A percentile compares a stretch with the other conserved stretches of the same genome.
phyloP scores from a whole-genome alignment of 2,113 vertebrate species.

The Trematomus loennbergii region DNA sequence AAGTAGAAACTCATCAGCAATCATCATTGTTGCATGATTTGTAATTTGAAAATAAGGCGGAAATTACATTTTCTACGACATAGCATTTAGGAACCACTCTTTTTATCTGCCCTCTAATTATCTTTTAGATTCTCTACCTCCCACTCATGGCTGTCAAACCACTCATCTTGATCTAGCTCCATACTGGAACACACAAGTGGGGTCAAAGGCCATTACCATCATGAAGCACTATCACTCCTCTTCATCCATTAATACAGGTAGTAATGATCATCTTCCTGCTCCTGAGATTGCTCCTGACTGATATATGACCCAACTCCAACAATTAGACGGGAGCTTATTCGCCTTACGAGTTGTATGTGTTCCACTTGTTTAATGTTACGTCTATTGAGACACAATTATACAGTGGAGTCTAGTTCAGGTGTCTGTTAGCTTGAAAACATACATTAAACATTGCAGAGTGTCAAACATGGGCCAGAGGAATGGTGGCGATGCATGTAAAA shows the following conservation, averaged over 20 bases:
- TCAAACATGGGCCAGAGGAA: conserved; percentile 33
- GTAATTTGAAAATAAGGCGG: background rate
- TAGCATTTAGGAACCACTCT: conserved; percentile 22
- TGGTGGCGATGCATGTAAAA: conserved; percentile 4
- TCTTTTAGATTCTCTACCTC: conserved; percentile 68
- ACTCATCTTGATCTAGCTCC: conserved; percentile 77
- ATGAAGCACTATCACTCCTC: conserved; percentile 73
- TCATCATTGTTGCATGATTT: background rate
- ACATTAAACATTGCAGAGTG: conserved; percentile 46
- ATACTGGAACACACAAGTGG: conserved; percentile 52
- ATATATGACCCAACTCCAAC: conserved; percentile 55
- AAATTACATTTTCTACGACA: conserved; percentile 7
- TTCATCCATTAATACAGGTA: conserved; percentile 72
- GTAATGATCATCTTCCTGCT: conserved; percentile 64
- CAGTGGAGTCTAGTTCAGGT: conserved; percentile 33
- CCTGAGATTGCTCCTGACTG: conserved; percentile 52
- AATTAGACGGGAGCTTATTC: conserved; percentile 48
- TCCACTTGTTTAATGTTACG: conserved; percentile 53
- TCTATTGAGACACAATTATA: conserved; percentile 51
- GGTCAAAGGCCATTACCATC: conserved; percentile 69
- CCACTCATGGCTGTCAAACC: conserved; percentile 68
- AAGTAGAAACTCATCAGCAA: background rate
- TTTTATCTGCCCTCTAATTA: conserved; percentile 65
- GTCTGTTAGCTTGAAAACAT: conserved; percentile 44
- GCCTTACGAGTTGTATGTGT: conserved; percentile 39